These are phyloP conservation scores for Apotomis betuletana DNA, from an alignment of 2,888 invertebrate genomes.

Conservation along the genomic window DNA sequence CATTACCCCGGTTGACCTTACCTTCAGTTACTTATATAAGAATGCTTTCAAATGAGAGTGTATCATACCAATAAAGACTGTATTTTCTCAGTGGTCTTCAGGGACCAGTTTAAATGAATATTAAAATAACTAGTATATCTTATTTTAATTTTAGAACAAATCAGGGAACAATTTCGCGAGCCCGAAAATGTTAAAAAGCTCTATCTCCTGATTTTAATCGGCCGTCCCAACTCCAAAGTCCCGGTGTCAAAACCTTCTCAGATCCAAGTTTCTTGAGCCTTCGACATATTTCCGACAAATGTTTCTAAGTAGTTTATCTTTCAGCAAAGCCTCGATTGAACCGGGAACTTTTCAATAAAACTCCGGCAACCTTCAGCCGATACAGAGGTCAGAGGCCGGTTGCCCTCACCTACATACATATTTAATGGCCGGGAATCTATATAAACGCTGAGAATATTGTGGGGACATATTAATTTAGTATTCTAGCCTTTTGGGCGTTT, in stretches of 20 bases:
- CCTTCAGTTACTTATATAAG: no score
- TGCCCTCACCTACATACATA: slow-evolving; percentile 21
- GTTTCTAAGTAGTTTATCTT: slow-evolving; percentile 24
- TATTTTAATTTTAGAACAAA: no score
- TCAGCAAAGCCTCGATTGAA: slow-evolving; percentile 18
- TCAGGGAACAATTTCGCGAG: neutral
- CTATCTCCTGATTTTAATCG: neutral
- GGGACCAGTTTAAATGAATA: no score
- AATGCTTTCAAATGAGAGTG: no score
- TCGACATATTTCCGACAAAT: slow-evolving; percentile 28
- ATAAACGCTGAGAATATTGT: slow-evolving; percentile 9
- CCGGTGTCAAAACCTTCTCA: slow-evolving; percentile 2
- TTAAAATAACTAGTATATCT: no score
- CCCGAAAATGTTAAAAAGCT: neutral
- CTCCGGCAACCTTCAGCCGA: neutral
- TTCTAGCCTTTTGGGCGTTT: neutral
- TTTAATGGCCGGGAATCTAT: slow-evolving; percentile 22
- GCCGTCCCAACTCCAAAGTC: neutral
- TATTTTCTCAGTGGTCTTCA: no score
- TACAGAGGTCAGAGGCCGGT: slow-evolving; percentile 11
- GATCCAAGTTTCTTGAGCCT: slow-evolving; percentile 6
- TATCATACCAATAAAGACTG: no score
- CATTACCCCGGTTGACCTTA: no score
- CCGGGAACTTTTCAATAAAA: slow-evolving; percentile 35
- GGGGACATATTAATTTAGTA: neutral